A percentile compares a stretch with the other conserved stretches of the same genome.
These are phyloP conservation scores for Parotia lawesii DNA, from an alignment of 2,113 vertebrate genomes.

Conservation along the genomic window DNA sequence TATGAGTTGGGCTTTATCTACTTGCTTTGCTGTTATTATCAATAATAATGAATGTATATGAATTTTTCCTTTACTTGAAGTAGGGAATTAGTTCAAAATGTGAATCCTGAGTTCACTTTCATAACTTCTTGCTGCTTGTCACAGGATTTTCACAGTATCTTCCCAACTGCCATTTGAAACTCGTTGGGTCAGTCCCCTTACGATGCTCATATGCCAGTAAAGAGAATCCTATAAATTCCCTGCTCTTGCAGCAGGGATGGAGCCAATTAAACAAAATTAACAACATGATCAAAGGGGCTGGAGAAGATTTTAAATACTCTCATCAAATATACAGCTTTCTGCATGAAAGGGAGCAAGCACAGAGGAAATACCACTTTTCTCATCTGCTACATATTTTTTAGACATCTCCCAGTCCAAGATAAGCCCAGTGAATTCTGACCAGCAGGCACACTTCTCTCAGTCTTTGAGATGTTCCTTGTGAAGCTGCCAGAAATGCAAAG, in stretches of 20 bases:
- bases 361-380: neutral
- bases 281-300: neutral
- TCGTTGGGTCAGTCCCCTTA: neutral
- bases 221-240: neutral
- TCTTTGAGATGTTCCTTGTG: neutral
- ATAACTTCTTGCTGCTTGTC: neutral
- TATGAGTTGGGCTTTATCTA: neutral
- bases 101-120: neutral
- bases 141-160: neutral
- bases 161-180: neutral
- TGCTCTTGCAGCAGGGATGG: neutral
- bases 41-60: neutral
- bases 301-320: neutral
- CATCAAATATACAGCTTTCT: neutral
- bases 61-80: neutral
- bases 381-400: neutral
- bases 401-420: neutral
- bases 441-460: neutral
- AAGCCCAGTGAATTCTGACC: neutral
- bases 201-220: neutral
- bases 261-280: neutral
- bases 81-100: neutral
- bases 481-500: constrained; percentile 9
- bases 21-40: neutral
- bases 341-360: neutral